These are phyloP conservation scores for Trematomus bernacchii DNA, from an alignment of 2,797 vertebrate species.

Conservation along the genomic window DNA sequence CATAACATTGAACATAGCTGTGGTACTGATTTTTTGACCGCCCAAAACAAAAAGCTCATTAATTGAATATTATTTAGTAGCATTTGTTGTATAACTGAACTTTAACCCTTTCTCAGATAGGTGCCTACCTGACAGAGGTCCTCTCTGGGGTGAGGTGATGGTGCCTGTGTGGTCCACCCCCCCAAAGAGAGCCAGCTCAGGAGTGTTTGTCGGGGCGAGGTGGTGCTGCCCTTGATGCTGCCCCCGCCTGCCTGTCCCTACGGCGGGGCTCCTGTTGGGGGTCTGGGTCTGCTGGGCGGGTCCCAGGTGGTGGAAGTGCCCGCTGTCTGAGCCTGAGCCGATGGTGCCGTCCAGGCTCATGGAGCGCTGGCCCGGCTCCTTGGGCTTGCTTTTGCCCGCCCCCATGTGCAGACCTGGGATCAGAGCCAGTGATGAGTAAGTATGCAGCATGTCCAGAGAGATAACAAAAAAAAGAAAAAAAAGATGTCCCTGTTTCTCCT, in stretches of 20 bases:
- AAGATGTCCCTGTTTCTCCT: not conserved
- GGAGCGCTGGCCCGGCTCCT: constrained; percentile 93
- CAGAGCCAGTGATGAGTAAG: constrained; percentile 56
- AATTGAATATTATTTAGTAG: not conserved
- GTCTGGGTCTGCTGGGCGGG: constrained; percentile 90
- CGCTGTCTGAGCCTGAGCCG: constrained; percentile 79
- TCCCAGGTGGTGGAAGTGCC: constrained; percentile 86
- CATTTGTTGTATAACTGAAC: not conserved
- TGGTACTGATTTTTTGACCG: not conserved
- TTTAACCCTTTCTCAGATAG: not conserved
- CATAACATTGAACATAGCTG: not conserved
- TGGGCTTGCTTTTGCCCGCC: constrained; percentile 96
- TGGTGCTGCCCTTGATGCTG: constrained; percentile 81
- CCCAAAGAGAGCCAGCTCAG: constrained; percentile 92
- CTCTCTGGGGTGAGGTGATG: constrained; percentile 91
- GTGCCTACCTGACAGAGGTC: constrained; percentile 78
- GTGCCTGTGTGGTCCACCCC: constrained; percentile 92
- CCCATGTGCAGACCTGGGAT: constrained; percentile 89
- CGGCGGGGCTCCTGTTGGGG: constrained; percentile 89
- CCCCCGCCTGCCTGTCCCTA: constrained; percentile 86
- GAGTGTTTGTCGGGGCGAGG: constrained; percentile 85
- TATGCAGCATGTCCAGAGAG: constrained; percentile 26
- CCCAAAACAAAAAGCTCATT: not conserved
- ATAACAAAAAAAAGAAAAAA: not conserved
- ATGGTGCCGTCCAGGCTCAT: constrained; percentile 92